These are phyloP conservation scores for Propithecus perrieri DNA, from an alignment of 2,797 vertebrate genomes.

Conservation along the genomic window DNA sequence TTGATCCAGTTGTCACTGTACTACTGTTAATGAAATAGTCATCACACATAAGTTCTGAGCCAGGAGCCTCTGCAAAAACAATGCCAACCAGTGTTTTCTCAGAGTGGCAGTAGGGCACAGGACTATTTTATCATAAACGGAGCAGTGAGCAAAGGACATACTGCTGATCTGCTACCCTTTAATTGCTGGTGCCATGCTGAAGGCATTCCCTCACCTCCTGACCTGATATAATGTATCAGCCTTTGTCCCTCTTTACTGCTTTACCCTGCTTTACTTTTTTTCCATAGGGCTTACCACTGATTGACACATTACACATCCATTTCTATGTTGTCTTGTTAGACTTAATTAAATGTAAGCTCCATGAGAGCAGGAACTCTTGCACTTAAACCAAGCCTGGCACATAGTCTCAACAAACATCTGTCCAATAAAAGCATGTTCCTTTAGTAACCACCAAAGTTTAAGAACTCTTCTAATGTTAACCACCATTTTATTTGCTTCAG, in stretches of 20 bases:
- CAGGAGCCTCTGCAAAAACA: background rate
- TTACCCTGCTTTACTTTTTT: background rate
- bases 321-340: background rate
- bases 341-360: background rate
- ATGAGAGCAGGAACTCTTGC: background rate
- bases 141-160: background rate
- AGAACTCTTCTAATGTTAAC: background rate
- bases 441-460: background rate
- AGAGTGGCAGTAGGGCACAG: background rate
- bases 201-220: background rate
- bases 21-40: background rate
- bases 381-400: background rate
- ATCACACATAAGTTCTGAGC: background rate
- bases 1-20: background rate
- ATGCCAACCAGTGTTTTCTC: background rate
- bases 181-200: background rate
- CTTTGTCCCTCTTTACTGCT: background rate
- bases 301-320: background rate
- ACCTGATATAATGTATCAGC: background rate
- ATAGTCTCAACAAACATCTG: background rate
- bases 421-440: background rate
- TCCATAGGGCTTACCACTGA: background rate
- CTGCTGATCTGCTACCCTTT: background rate
- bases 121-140: background rate
- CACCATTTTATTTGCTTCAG: slow-evolving; percentile 27